Evolutionary conservation across 2,888 invertebrate species (phyloP), one percentile per base, ranked within the genome.

Genomic region (Itoplectis maculator): DNA sequence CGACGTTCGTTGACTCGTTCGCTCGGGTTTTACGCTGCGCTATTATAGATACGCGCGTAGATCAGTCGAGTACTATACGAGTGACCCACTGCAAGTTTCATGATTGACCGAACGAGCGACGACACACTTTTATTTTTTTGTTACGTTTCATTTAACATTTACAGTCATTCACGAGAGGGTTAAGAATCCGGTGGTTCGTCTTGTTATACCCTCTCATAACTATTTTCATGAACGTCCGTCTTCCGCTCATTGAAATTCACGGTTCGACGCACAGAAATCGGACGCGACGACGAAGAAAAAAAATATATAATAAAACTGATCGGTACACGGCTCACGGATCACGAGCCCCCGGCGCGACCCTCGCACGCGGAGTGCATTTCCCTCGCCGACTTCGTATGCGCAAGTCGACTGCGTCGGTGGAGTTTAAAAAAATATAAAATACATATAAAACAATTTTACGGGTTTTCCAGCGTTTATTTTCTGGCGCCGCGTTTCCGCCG

Each of bases 291-390:
- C 63, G 65, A 68, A 79, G 69, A 45, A 23, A 47, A 35, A 13
- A 40, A 47, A 29, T 2, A 29, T 3, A 29, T 3, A 29, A 29
- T 3, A 29, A 29, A 3, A 18, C 70, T 76, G 42, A 49, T 80
- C 69, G 29, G 70, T 76, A 81, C 65, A 76, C 66, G 56, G 70
- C 66, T 81, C 76, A 76, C 81, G 76, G 59, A 40, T n/a, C n/a
- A n/a, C 9, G 9, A 65, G 11, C 42, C 20, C 49, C 18, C 59
- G 66, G 76, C 69, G 54, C 69, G 54, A 54, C 20, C 51, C 68
- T 37, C 69, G 37, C 20, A 69, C 20, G 54, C 51, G 29, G 37
- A 77, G 47, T 65, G n/a, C 51, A 23, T 35, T 65, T 40, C 56
- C 15, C 47, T 59, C 40, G 20, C 9, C n/a, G n/a, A n/a, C 13